Conservation (phyloP, 2,888 invertebrate species). For the Lasioglossum leucozonium region DNA sequence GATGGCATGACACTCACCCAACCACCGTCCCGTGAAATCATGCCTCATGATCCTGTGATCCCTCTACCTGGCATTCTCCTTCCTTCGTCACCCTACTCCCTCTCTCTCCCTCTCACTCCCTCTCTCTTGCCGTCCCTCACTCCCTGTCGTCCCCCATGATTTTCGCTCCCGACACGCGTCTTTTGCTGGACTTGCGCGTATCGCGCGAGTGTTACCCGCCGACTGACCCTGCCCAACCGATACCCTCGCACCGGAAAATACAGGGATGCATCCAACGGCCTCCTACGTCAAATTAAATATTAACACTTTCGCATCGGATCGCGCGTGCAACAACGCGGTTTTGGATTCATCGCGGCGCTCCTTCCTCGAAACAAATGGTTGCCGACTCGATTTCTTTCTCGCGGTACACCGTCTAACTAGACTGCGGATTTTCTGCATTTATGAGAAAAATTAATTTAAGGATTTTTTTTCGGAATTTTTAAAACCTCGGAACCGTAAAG, state of each 20-base stretch:
- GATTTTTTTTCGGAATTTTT: background rate
- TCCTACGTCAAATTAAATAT: background rate
- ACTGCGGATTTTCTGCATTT: background rate
- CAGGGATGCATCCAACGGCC: background rate
- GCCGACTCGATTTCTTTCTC: background rate
- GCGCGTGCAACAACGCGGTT: background rate
- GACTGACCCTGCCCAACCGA: background rate
- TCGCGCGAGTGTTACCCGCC: conserved; percentile 21
- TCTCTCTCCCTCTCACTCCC: background rate
- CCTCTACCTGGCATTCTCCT: conserved; percentile 45
- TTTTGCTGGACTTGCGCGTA: conserved; percentile 34
- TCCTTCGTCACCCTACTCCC: conserved; percentile 41
- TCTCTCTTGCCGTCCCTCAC: background rate
- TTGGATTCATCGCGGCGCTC: background rate
- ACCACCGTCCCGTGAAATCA: conserved; percentile 82
- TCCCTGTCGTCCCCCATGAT: conserved; percentile 41
- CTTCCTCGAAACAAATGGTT: background rate
- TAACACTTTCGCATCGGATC: background rate
- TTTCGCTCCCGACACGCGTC: conserved; percentile 43
- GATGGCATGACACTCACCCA: conserved; percentile 80
- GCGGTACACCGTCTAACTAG: background rate
- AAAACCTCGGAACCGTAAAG: no score
- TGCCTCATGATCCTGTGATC: conserved; percentile 77
- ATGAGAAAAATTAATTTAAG: background rate
- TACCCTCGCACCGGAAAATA: background rate